phyloP scores from a whole-genome alignment of 2,113 vertebrate genomes.

The Bos javanicus region DNA sequence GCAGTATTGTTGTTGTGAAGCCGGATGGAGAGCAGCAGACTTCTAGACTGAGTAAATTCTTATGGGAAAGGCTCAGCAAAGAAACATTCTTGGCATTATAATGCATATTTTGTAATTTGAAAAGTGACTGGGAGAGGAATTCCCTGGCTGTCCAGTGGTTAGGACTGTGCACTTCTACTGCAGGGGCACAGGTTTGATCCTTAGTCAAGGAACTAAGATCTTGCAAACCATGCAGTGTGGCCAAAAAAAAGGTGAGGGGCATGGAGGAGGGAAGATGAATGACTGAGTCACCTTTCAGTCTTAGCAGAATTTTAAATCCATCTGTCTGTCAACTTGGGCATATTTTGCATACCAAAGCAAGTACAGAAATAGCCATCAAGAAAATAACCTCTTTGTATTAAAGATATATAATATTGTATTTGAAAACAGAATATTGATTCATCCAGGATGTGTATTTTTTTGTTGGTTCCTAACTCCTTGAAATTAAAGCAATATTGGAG shows the following conservation, averaged over 20 bases:
- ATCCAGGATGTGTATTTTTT: background rate
- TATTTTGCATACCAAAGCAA: background rate
- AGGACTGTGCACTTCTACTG: background rate
- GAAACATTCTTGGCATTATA: background rate
- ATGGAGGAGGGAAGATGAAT: background rate
- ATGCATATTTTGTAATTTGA: background rate
- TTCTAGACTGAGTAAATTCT: background rate
- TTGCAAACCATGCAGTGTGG: background rate
- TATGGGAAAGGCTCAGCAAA: background rate
- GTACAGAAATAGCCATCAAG: background rate
- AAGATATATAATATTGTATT: background rate
- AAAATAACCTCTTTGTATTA: background rate
- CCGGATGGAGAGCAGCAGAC: background rate
- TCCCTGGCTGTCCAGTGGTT: background rate
- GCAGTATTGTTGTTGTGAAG: background rate
- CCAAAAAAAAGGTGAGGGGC: background rate
- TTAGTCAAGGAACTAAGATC: background rate
- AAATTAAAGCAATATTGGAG: background rate
- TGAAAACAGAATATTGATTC: constrained; percentile 1
- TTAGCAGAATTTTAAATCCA: background rate
- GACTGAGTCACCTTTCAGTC: background rate
- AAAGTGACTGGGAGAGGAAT: background rate
- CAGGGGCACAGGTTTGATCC: background rate
- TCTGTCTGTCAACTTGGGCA: background rate
- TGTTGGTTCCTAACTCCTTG: background rate